phyloP scores from a whole-genome alignment of 2,888 invertebrate species.

The Hirtodrosophila confusa region DNA sequence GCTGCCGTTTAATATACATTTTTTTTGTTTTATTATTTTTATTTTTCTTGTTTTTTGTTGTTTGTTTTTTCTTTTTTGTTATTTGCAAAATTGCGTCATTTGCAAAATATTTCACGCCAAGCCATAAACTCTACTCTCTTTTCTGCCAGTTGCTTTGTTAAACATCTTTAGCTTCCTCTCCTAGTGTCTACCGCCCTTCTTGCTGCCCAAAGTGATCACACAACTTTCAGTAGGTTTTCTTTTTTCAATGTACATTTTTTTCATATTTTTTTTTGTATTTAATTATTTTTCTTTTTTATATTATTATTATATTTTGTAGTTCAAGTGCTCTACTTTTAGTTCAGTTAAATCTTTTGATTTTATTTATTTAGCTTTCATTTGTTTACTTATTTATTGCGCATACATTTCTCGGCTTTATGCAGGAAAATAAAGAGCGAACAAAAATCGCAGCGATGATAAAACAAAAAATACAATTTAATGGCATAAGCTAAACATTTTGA shows the following conservation, averaged over 20 bases:
- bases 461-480: constrained; percentile 62
- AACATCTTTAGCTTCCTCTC: constrained; percentile 23
- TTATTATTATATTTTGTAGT: too few relatives aligned
- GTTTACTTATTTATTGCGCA: constrained; percentile 60
- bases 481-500: constrained; percentile 65
- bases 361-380: constrained; percentile 57
- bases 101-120: constrained; percentile 64
- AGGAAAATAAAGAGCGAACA: not conserved
- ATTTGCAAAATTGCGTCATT: constrained; percentile 70
- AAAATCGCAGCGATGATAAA: constrained; percentile 22
- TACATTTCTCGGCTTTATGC: not conserved
- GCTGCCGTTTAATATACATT: constrained; percentile 52
- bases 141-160: constrained; percentile 17
- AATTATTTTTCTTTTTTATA: too few relatives aligned
- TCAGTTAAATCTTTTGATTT: constrained; percentile 57
- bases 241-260: constrained; percentile 3
- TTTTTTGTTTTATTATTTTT: constrained; percentile 25
- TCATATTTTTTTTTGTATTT: not conserved
- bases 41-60: constrained; percentile 8
- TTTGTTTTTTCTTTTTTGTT: constrained; percentile 8
- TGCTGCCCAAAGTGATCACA: not conserved
- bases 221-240: not conserved
- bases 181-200: constrained; percentile 2
- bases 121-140: constrained; percentile 14
- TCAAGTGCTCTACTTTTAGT: constrained; percentile 4